A percentile compares a stretch with the other conserved stretches of the same genome.
Evolutionary conservation across 2,888 invertebrate genomes (phyloP).

Genomic region (Xestia xanthographa): DNA sequence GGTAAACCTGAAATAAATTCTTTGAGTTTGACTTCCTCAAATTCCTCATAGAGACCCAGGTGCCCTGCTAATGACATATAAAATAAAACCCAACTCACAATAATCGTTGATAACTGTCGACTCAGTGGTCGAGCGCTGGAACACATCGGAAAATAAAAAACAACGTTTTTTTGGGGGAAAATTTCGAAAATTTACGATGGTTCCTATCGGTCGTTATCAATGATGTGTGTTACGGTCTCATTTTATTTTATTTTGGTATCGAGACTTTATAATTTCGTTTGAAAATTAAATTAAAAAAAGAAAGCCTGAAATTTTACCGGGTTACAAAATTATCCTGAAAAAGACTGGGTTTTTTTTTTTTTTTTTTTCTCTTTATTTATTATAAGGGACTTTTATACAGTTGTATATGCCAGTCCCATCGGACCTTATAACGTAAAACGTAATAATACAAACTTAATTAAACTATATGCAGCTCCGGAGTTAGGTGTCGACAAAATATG

Average conservation of each 20-base stretch:
- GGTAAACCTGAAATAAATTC: neutral
- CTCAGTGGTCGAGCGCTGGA: neutral
- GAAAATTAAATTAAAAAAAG: neutral
- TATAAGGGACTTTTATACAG: too few relatives aligned
- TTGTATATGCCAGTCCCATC: too few relatives aligned
- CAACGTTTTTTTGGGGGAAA: conserved; percentile 20
- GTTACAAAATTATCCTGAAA: neutral
- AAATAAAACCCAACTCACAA: conserved; percentile 16
- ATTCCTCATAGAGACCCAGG: neutral
- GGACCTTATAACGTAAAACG: too few relatives aligned
- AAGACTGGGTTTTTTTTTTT: too few relatives aligned
- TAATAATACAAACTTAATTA: too few relatives aligned
- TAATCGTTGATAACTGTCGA: neutral
- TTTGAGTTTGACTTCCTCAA: neutral
- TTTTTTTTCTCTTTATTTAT: too few relatives aligned
- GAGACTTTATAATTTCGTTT: neutral
- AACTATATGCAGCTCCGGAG: too few relatives aligned
- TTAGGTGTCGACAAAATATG: too few relatives aligned
- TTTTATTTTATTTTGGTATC: conserved; percentile 19
- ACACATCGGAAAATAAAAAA: conserved; percentile 46
- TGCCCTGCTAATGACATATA: conserved; percentile 13
- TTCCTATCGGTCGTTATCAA: conserved; percentile 29
- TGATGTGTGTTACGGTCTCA: conserved; percentile 20
- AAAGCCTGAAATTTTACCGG: neutral
- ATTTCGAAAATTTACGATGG: conserved; percentile 33